Conservation (phyloP, 2,888 invertebrate species). For the Cantharis rufa region DNA sequence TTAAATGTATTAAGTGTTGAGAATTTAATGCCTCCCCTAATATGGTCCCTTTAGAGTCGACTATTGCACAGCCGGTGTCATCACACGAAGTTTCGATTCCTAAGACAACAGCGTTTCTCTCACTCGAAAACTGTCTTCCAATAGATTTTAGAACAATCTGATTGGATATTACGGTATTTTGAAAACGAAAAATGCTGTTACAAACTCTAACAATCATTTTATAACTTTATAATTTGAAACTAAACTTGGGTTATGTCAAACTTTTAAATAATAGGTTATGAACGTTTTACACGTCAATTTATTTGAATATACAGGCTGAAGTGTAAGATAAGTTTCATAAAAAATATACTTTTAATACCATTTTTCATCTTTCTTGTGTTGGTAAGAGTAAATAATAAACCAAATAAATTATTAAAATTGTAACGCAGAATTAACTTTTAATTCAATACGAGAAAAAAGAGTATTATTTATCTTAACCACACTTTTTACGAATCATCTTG, state of each 20-base stretch:
- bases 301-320: neutral
- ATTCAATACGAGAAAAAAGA: neutral
- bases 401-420: too few relatives aligned
- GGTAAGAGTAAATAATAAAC: too few relatives aligned
- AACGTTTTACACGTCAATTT: neutral
- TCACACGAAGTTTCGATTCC: constrained; percentile 98
- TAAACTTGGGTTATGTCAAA: neutral
- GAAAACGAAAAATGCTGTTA: neutral
- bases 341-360: neutral
- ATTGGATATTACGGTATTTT: neutral
- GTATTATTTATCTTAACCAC: neutral
- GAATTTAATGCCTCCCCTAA: constrained; percentile 82
- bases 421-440: too few relatives aligned
- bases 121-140: neutral
- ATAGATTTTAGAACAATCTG: neutral
- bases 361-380: too few relatives aligned
- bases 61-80: constrained; percentile 92
- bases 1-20: constrained; percentile 75
- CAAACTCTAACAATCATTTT: neutral
- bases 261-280: neutral
- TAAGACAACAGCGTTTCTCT: constrained; percentile 59
- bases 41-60: constrained; percentile 71
- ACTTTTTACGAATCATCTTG: neutral
- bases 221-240: neutral
- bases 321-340: too few relatives aligned